These are phyloP conservation scores for Lycopodina hypogea DNA, from an alignment of 37 sponge, comb jelly and placozoan genomes.

Conservation along the genomic window DNA sequence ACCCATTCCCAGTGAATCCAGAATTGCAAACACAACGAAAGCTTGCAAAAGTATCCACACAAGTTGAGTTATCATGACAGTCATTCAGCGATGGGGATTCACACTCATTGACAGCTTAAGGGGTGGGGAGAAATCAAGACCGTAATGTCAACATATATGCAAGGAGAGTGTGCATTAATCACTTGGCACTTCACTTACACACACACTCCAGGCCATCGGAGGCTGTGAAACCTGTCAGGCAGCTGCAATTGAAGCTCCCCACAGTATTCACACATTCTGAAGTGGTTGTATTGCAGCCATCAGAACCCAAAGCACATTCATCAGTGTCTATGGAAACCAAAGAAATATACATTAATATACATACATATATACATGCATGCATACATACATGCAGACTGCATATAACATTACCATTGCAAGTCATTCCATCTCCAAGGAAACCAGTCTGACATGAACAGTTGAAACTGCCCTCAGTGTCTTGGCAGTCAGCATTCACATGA, in stretches of 20 bases:
- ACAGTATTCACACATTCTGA: slow-evolving; percentile 1
- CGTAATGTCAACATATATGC: neutral
- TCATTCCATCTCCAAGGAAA: slow-evolving; percentile 16
- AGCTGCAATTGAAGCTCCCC: slow-evolving; percentile 25
- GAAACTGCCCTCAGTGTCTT: slow-evolving; percentile 15
- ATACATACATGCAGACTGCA: no score
- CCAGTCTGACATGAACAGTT: slow-evolving; percentile 25
- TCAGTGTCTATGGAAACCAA: slow-evolving; percentile 26
- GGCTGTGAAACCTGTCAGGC: neutral
- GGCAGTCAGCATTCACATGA: slow-evolving; percentile 10
- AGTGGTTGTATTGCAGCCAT: neutral
- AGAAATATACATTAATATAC: no score
- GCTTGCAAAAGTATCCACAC: slow-evolving; percentile 2
- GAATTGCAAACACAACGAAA: neutral
- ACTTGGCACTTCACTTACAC: neutral
- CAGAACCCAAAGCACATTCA: slow-evolving; percentile 12
- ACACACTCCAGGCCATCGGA: neutral
- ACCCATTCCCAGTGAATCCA: neutral
- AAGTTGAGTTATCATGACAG: neutral
- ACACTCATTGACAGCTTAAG: slow-evolving; percentile 7
- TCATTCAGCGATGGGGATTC: neutral
- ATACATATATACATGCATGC: no score
- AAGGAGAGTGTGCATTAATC: neutral
- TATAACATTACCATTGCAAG: slow-evolving; percentile 10
- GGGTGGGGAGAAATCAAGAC: neutral